A percentile compares a stretch with the other conserved stretches of the same genome.
phyloP scores from a whole-genome alignment of 2,797 vertebrate genomes.

The Podarcis lilfordi region DNA sequence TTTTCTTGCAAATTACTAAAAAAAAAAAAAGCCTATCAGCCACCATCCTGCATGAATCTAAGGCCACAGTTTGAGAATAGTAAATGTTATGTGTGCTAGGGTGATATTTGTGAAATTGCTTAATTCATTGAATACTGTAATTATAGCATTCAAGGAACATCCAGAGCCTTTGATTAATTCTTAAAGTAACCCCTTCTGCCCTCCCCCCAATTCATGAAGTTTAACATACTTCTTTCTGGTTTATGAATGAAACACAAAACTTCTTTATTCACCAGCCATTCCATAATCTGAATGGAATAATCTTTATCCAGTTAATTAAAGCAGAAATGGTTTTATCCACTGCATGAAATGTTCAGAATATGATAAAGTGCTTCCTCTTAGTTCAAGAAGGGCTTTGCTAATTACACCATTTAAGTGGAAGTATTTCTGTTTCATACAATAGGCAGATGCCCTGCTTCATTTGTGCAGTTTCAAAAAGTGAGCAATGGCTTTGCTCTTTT shows the following conservation, averaged over 20 bases:
- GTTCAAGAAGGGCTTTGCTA: neutral
- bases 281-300: constrained; percentile 5
- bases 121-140: neutral
- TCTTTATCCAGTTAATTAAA: neutral
- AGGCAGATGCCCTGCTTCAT: neutral
- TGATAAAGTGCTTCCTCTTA: neutral
- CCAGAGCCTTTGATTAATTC: neutral
- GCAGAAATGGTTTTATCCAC: neutral
- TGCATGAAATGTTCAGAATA: neutral
- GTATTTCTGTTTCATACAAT: neutral
- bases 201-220: neutral
- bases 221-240: neutral
- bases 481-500: neutral
- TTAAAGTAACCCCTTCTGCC: neutral
- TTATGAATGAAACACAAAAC: neutral
- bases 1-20: neutral
- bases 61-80: neutral
- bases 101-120: neutral
- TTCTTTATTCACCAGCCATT: neutral
- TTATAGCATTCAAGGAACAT: neutral
- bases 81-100: neutral
- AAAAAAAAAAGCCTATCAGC: neutral
- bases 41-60: neutral
- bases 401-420: neutral
- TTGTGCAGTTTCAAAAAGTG: neutral